These are phyloP conservation scores for Pediacus dermestoides DNA, from an alignment of 2,888 invertebrate genomes.

Conservation along the genomic window DNA sequence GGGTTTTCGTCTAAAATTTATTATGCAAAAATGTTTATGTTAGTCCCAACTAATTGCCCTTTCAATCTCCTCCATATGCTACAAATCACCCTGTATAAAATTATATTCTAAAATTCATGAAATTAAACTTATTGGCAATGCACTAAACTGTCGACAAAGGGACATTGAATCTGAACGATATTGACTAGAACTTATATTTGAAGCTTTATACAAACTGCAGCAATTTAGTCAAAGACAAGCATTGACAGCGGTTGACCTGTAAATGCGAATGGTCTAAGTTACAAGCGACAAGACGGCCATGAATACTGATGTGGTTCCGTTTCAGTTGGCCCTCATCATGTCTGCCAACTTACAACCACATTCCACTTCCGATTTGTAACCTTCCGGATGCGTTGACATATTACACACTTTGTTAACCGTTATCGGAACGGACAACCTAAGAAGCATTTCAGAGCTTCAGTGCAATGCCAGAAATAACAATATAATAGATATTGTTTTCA, in stretches of 20 bases:
- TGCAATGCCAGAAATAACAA: too few species aligned
- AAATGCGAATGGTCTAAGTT: slow-evolving; percentile 36
- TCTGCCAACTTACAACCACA: slow-evolving; percentile 37
- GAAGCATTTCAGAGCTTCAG: too few species aligned
- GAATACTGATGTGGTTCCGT: slow-evolving; percentile 44
- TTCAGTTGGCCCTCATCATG: slow-evolving; percentile 39
- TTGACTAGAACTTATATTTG: slow-evolving; percentile 22
- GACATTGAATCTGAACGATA: slow-evolving; percentile 21
- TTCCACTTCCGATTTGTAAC: slow-evolving; percentile 41
- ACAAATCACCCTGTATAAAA: too few species aligned
- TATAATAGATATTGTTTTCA: too few species aligned
- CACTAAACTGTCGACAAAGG: too few species aligned
- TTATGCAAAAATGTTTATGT: too few species aligned
- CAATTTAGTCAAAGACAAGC: slow-evolving; percentile 36
- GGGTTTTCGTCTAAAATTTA: too few species aligned
- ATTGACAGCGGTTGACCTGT: slow-evolving; percentile 46
- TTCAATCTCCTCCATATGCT: too few species aligned
- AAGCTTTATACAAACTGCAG: slow-evolving; percentile 33
- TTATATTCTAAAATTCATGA: too few species aligned
- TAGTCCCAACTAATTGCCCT: too few species aligned
- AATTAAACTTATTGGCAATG: too few species aligned
- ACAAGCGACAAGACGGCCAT: slow-evolving; percentile 40
- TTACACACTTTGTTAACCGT: slow-evolving; percentile 23
- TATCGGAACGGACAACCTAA: slow-evolving; percentile 3
- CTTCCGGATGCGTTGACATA: slow-evolving; percentile 35